These are phyloP conservation scores for Stenopsyche tienmushanensis DNA, from an alignment of 1,140 invertebrate species.

Conservation along the genomic window DNA sequence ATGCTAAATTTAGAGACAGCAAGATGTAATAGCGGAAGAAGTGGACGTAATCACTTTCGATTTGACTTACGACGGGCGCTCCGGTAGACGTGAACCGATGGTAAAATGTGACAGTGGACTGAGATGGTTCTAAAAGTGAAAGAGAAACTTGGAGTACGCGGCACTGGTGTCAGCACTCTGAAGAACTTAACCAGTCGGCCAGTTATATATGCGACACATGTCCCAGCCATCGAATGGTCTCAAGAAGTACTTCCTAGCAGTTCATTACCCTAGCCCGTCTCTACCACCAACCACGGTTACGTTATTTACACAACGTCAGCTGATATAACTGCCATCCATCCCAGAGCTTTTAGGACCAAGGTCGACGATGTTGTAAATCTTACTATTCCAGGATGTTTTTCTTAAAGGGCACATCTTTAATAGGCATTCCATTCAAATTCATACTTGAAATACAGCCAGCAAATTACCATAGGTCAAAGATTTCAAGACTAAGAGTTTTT, in stretches of 20 bases:
- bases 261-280: neutral
- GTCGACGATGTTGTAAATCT: no score
- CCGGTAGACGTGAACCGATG: neutral
- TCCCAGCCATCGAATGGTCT: neutral
- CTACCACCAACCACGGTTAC: no score
- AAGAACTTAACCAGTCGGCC: neutral
- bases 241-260: neutral
- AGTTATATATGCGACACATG: conserved; percentile 14
- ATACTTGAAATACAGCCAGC: no score
- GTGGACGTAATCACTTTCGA: neutral
- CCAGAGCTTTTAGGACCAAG: no score
- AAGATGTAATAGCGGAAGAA: neutral
- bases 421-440: no score
- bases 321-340: neutral
- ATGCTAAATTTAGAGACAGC: neutral
- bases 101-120: conserved; percentile 12
- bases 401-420: no score
- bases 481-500: no score
- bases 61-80: conserved; percentile 1
- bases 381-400: no score
- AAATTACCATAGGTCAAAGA: no score
- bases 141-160: neutral
- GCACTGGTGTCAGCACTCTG: neutral
- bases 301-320: neutral
- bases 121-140: neutral